Evolutionary conservation across 2,888 invertebrate species (phyloP), one percentile per base, ranked within the genome.

Genomic region (Xestobium rufovillosum): DNA sequence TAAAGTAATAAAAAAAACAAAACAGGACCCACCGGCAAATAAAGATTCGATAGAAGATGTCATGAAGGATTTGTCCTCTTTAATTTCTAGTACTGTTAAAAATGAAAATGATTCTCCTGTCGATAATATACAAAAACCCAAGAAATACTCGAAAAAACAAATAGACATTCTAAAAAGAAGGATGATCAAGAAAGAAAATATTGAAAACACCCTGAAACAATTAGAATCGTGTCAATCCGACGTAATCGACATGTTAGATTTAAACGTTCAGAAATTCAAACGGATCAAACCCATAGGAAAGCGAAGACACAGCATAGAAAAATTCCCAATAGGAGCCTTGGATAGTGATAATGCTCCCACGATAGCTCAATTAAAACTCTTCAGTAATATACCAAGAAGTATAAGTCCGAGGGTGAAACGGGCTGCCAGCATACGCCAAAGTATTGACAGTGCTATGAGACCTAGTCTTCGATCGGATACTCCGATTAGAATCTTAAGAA

Each of bases 381-480:
- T 64, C 36, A 52, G 45, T 33, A 56, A 51, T 26, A 30, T 59
- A 29, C 60, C 61, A 4, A 44, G 58, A 38, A 56, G 58, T 38
- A 49, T 56, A 3, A 63, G 61, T 46, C 62, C 65, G 3, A 53
- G 53, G 45, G 44, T 55, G 6, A 64, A 57, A 42, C 52, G 56
- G 17, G 42, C 43, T 12, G 45, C 57, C 6, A 59, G 50, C 49
- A 33, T 50, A 9, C 47, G 56, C 26, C 57, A 56, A 45, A 60
- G 57, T 40, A 42, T 54, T 4, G 61, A 62, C 13, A 47, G 49
- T 10, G 43, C 55, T 3, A 75, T 73, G 53, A 75, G 75, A n/a
- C 76, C 76, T 51, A 70, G 72, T 23, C 76, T 75, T 56, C 65
- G 76, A 39, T 75, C 75, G 6, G 76, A 76, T 49, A 68, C 75